Percentiles rank a stretch among this genome's conserved stretches.
Evolutionary conservation across 1,140 invertebrate species (phyloP).

Genomic region (Penaeus indicus): DNA sequence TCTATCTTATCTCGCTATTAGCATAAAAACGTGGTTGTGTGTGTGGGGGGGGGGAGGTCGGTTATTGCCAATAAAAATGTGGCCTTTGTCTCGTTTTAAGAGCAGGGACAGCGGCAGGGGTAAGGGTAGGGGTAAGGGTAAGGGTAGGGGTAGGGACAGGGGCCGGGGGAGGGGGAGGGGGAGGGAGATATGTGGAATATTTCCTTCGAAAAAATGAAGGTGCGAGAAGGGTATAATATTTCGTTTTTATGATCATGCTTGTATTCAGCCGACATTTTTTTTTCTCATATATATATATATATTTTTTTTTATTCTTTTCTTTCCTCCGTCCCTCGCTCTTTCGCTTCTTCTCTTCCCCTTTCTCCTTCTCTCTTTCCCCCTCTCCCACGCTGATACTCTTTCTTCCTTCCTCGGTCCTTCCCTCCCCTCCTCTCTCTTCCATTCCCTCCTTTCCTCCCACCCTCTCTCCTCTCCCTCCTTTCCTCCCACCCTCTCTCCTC

Average conservation of each 20-base stretch:
- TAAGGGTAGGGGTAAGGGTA: not conserved
- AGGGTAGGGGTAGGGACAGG: not conserved
- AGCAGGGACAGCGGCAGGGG: not conserved
- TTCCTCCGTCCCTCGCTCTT: not conserved
- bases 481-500: not conserved
- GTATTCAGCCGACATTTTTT: not conserved
- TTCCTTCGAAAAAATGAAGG: not conserved
- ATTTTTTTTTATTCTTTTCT: not conserved
- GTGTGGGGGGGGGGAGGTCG: no score
- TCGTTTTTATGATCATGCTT: not conserved
- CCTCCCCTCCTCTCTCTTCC: not conserved
- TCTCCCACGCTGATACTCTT: not conserved
- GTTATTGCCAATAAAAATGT: no score
- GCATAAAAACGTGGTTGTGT: no score
- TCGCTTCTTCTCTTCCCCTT: not conserved
- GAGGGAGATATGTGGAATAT: not conserved
- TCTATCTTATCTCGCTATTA: no score
- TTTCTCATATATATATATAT: not conserved
- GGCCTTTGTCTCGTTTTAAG: not conserved
- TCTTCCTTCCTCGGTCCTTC: not conserved
- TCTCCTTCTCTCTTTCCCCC: not conserved
- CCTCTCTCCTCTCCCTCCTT: not conserved
- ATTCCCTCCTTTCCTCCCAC: no score
- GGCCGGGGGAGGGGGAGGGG: not conserved
- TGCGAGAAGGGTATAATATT: no score